phyloP scores from a whole-genome alignment of 2,888 invertebrate species.

The Polymixis lichenea region DNA sequence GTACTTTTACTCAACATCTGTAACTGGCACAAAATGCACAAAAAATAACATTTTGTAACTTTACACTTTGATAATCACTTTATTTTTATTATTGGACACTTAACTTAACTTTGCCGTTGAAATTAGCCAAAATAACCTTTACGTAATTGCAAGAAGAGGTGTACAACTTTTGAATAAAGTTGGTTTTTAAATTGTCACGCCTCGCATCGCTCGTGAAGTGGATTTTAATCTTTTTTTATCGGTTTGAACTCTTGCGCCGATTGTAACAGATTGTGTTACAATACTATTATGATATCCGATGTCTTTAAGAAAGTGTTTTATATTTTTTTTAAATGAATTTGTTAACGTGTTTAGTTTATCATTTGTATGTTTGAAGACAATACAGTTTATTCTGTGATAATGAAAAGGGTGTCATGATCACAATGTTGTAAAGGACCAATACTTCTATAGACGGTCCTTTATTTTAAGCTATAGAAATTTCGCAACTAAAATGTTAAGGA shows the following conservation, averaged over 20 bases:
- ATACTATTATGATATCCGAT: slow-evolving; percentile 60
- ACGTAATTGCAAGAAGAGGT: neutral
- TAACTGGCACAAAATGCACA: slow-evolving; percentile 42
- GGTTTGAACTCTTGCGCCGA: slow-evolving; percentile 65
- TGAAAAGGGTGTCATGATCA: neutral
- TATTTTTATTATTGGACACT: slow-evolving; percentile 55
- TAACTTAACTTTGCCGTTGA: slow-evolving; percentile 11
- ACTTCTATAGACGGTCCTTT: neutral
- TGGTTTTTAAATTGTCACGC: slow-evolving; percentile 51
- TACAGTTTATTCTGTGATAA: neutral
- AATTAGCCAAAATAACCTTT: slow-evolving; percentile 10
- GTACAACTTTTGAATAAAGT: neutral
- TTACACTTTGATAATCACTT: slow-evolving; percentile 61
- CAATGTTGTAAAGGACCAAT: too few species aligned
- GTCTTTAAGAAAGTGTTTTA: slow-evolving; percentile 48
- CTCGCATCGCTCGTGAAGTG: slow-evolving; percentile 63
- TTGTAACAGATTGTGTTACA: slow-evolving; percentile 70
- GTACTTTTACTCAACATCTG: slow-evolving; percentile 45
- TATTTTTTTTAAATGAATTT: slow-evolving; percentile 13
- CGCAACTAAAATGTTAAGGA: neutral
- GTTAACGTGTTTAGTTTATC: slow-evolving; percentile 1
- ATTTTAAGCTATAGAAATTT: neutral
- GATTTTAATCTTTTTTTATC: slow-evolving; percentile 69
- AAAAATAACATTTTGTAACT: slow-evolving; percentile 56
- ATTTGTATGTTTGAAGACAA: neutral